Base-by-base conservation (phyloP, 2,888 invertebrate genomes). In the Drosophila subquinaria region DNA sequence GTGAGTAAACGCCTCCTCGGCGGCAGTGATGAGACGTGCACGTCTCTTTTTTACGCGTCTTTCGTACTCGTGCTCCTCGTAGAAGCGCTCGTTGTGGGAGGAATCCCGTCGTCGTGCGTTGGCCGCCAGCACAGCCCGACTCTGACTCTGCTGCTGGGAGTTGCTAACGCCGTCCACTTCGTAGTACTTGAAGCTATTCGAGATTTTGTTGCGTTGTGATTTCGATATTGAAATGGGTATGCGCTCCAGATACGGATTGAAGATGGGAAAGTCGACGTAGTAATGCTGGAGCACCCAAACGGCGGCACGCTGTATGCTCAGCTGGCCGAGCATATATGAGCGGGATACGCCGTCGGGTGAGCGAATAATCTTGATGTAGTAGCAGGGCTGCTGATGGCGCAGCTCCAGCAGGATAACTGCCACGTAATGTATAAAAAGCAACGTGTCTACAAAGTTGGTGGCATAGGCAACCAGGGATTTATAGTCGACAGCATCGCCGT, bases 1-100 rank as follows among this genome's bases (percentile, higher is more conserved):
- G 91, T 99, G 99, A 11, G 98, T 98, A 93, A 99, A 99, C 0
- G 99, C 98, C 91, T 99, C 99, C 93, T 99, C 99, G 0, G 98
- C 97, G 0, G 99, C 98, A 1, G 97, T 96, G 62, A 98, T 95
- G 43, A 99, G 94, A 20, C 99, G 94, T 4, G 99, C 98, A 67
- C 96, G 94, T 0, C 99, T 94, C 93, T 99, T 99, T 89, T 97
- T 95, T 64, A 99, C 98, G 64, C 98, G 94, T 4, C 98, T 94
- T 91, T 98, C 98, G 87, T 98, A 98, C 93, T 99, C 99, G 90
- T 98, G 97, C 93, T 99, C 99, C 92, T 99, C 99, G 93, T 99
- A 98, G 93, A 99, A 98, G 38, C 98, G 94, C 93, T 99, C 99
- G 93, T 99, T 99, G 94, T 99, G 99, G 76, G 97, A 97, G 0